phyloP scores from a whole-genome alignment of 2,113 vertebrate species.

The Chunga burmeisteri region DNA sequence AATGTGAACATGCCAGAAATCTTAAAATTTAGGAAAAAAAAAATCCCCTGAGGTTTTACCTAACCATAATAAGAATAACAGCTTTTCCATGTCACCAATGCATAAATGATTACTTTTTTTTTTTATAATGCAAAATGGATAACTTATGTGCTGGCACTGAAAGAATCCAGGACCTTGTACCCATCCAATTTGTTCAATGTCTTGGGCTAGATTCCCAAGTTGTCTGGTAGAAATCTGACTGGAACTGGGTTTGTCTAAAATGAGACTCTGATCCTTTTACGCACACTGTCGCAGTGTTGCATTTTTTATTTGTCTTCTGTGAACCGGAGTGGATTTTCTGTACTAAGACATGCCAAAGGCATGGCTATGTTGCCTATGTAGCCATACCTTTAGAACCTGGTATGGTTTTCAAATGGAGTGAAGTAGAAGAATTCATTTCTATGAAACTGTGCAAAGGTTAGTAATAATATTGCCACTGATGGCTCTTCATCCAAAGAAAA shows the following conservation, averaged over 20 bases:
- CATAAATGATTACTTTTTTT: neutral
- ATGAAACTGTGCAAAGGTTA: neutral
- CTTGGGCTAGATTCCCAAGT: neutral
- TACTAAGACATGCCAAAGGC: neutral
- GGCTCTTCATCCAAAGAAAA: neutral
- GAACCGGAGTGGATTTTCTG: neutral
- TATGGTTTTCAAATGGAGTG: neutral
- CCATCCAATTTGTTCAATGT: neutral
- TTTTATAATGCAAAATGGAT: neutral
- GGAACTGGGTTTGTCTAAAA: neutral
- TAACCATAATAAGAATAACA: neutral
- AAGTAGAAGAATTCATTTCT: neutral
- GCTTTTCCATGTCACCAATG: neutral
- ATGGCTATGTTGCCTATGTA: neutral
- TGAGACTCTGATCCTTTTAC: neutral
- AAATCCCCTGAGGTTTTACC: neutral
- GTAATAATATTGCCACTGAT: neutral
- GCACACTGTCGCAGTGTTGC: rapidly evolving
- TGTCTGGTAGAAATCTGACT: neutral
- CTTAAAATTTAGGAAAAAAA: neutral
- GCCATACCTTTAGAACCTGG: neutral
- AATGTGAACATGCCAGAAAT: neutral
- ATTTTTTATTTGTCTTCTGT: neutral
- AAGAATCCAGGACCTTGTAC: neutral
- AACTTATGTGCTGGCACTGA: neutral